phyloP scores from a whole-genome alignment of 1,140 invertebrate species.

The Acyrthosiphon pisum region DNA sequence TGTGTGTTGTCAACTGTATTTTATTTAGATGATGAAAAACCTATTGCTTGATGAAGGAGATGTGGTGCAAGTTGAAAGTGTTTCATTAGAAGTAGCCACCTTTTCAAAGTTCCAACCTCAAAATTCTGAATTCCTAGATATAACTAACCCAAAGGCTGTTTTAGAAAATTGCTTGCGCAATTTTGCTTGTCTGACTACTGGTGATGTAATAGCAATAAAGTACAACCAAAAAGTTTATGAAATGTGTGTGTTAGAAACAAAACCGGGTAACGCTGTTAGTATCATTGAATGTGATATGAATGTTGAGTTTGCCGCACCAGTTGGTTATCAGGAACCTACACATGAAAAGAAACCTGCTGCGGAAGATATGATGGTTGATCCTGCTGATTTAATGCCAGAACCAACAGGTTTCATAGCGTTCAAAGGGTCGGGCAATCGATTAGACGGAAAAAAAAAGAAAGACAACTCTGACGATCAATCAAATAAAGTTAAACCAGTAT shows the following conservation, averaged over 20 bases:
- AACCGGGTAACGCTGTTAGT: conserved; percentile 93
- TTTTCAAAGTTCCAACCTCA: conserved; percentile 99
- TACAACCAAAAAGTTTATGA: conserved; percentile 97
- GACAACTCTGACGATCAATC: conserved; percentile 58
- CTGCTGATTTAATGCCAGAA: conserved; percentile 74
- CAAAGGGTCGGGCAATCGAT: conserved; percentile 68
- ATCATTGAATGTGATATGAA: conserved; percentile 99
- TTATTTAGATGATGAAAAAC: conserved; percentile 95
- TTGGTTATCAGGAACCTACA: conserved; percentile 92
- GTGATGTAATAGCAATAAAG: conserved; percentile 96
- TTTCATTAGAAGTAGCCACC: conserved; percentile 91
- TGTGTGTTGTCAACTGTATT: conserved; percentile 60
- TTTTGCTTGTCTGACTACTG: conserved; percentile 96
- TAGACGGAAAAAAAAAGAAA: conserved; percentile 68
- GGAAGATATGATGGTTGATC: conserved; percentile 73
- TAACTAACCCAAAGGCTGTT: conserved; percentile 96
- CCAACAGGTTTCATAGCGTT: conserved; percentile 80
- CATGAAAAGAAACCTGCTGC: conserved; percentile 63
- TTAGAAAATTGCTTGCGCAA: conserved; percentile 96
- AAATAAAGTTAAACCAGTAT: conserved; percentile 64
- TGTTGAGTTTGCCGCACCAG: conserved; percentile 95
- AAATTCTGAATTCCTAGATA: conserved; percentile 95
- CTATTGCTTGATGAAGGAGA: conserved; percentile 91
- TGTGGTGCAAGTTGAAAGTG: conserved; percentile 89
- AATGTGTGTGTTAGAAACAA: conserved; percentile 93